Percentiles rank a stretch among this genome's conserved stretches.
phyloP scores from a whole-genome alignment of 2,888 invertebrate genomes.

The Aleiodes leptofemur region DNA sequence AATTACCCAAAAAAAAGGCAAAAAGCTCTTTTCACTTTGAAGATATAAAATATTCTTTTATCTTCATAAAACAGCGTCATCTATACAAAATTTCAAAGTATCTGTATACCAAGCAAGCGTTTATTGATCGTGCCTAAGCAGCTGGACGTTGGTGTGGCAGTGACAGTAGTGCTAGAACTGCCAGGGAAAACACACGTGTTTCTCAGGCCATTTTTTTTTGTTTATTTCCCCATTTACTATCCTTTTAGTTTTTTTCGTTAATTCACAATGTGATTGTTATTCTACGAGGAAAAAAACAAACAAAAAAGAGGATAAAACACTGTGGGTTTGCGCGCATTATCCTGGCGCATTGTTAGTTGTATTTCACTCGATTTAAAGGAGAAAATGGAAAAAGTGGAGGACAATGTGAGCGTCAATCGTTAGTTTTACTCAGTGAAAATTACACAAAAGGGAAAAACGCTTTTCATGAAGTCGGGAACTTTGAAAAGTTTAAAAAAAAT shows the following conservation, averaged over 20 bases:
- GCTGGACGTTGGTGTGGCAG: slow-evolving; percentile 61
- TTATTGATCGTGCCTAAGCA: slow-evolving; percentile 72
- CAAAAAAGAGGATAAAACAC: background rate
- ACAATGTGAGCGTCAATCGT: slow-evolving; percentile 13
- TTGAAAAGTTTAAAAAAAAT: too few relatives aligned
- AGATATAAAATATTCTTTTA: background rate
- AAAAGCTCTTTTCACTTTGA: too few relatives aligned
- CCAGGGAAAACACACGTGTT: slow-evolving; percentile 68
- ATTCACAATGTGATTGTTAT: too few relatives aligned
- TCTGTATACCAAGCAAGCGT: slow-evolving; percentile 62
- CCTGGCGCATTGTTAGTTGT: slow-evolving; percentile 46
- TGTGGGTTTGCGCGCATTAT: slow-evolving; percentile 41
- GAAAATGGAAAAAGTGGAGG: too few relatives aligned
- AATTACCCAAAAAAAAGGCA: too few relatives aligned
- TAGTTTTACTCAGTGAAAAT: slow-evolving; percentile 2
- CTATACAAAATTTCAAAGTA: slow-evolving; percentile 66
- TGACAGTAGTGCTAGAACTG: slow-evolving; percentile 71
- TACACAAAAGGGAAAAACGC: background rate
- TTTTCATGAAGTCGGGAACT: too few relatives aligned
- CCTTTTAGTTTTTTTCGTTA: too few relatives aligned
- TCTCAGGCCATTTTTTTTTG: slow-evolving; percentile 29
- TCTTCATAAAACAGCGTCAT: slow-evolving; percentile 50
- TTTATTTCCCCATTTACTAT: slow-evolving; percentile 12
- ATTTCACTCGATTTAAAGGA: background rate
- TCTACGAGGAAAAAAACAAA: too few relatives aligned